Conservation (phyloP, 2,888 invertebrate genomes). For the Drosophila anomalata region DNA sequence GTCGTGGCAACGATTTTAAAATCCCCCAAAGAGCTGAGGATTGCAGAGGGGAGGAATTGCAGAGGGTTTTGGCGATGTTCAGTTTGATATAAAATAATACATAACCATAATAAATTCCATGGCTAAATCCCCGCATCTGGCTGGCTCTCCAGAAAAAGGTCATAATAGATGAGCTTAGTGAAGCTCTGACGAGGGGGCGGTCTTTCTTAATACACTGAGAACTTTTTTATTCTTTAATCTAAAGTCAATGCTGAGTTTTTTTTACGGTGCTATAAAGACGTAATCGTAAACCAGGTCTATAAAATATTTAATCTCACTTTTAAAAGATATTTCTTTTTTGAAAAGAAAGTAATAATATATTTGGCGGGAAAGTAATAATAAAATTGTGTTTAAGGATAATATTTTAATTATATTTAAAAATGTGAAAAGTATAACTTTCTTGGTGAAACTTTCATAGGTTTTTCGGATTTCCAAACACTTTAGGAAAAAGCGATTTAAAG, state of each 20-base stretch:
- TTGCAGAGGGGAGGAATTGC: conserved; percentile 9
- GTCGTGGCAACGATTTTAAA: conserved; percentile 36
- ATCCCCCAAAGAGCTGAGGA: conserved; percentile 4
- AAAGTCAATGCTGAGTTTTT: not conserved
- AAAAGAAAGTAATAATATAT: not conserved
- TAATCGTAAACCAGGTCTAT: not conserved
- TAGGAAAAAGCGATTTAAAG: conserved; percentile 3
- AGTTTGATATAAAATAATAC: conserved; percentile 71
- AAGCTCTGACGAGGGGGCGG: not conserved
- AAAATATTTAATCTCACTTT: not conserved
- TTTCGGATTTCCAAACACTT: not conserved
- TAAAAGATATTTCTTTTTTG: not conserved
- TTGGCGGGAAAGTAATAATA: not conserved
- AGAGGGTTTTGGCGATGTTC: conserved; percentile 30
- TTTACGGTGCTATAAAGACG: not conserved
- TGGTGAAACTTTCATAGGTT: not conserved
- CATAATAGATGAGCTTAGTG: conserved; percentile 76
- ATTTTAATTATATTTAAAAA: not conserved
- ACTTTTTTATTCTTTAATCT: not conserved
- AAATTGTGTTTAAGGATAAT: not conserved
- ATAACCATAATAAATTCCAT: conserved; percentile 78
- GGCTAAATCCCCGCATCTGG: conserved; percentile 70
- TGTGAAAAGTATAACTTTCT: not conserved
- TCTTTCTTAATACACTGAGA: conserved; percentile 14
- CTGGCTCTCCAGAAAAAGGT: conserved; percentile 70